These are phyloP conservation scores for Sphinx pinastri DNA, from an alignment of 2,888 invertebrate species.

Conservation along the genomic window DNA sequence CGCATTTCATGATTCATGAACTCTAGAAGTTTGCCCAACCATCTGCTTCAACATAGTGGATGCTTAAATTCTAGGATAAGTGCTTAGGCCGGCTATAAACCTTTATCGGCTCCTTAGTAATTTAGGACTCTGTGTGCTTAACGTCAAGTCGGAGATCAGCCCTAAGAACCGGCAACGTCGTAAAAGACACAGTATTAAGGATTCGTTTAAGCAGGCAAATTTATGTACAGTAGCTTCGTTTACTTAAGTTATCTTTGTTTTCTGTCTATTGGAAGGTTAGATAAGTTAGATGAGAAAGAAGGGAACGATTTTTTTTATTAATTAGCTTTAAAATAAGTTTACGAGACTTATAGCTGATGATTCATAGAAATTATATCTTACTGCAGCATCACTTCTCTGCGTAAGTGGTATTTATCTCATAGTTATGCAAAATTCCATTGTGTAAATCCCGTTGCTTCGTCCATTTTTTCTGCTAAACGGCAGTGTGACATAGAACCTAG, in stretches of 20 bases:
- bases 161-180: conserved; percentile 29
- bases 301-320: too few species aligned
- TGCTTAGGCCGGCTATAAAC: conserved; percentile 47
- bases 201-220: conserved; percentile 25
- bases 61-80: conserved; percentile 31
- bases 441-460: too few species aligned
- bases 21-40: conserved; percentile 13
- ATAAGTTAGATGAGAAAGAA: too few species aligned
- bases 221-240: conserved; percentile 9
- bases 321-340: too few species aligned
- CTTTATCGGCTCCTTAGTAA: conserved; percentile 55
- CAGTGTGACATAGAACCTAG: too few species aligned
- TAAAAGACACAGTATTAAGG: conserved; percentile 30
- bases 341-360: too few species aligned
- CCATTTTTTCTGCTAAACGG: too few species aligned
- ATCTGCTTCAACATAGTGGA: conserved; percentile 27
- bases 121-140: conserved; percentile 50
- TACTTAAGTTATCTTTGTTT: neutral
- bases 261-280: neutral
- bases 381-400: too few species aligned
- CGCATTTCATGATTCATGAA: conserved; percentile 25
- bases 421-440: too few species aligned
- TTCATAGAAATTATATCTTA: too few species aligned
- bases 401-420: too few species aligned
- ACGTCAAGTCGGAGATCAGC: conserved; percentile 42